A percentile compares a stretch with the other conserved stretches of the same genome.
These are phyloP conservation scores for Megalops atlanticus DNA, from an alignment of 2,113 vertebrate species.

Conservation along the genomic window DNA sequence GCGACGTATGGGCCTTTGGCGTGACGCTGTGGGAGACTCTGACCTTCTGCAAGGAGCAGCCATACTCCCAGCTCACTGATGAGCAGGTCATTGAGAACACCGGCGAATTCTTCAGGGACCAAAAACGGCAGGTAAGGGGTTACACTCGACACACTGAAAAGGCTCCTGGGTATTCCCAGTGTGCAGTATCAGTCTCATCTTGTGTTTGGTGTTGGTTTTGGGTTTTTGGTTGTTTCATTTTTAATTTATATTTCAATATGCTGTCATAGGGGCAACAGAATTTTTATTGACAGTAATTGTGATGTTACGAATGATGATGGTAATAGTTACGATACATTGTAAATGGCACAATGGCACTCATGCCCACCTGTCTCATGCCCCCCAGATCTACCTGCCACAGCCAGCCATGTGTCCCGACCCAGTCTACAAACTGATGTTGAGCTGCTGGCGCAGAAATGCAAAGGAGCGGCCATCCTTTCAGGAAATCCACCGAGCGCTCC, in stretches of 20 bases:
- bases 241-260: neutral
- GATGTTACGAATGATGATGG: neutral
- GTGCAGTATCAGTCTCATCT: neutral
- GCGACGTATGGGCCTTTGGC: slow-evolving; percentile 95
- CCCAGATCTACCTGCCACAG: slow-evolving; percentile 90
- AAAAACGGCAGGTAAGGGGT: slow-evolving; percentile 85
- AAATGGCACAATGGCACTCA: neutral
- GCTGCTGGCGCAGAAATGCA: slow-evolving; percentile 93
- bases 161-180: neutral
- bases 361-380: neutral
- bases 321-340: neutral
- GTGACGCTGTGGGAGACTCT: slow-evolving; percentile 96
- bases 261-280: neutral
- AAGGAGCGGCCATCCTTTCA: slow-evolving; percentile 92
- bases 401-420: slow-evolving; percentile 86
- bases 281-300: neutral
- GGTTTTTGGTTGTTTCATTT: too few species aligned
- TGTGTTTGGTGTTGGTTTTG: neutral
- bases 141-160: neutral
- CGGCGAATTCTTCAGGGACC: slow-evolving; percentile 98
- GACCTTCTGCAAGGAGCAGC: slow-evolving; percentile 94
- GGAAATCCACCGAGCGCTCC: slow-evolving; percentile 83
- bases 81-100: slow-evolving; percentile 99
- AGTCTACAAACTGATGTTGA: slow-evolving; percentile 95
- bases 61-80: slow-evolving; percentile 91